phyloP scores from a whole-genome alignment of 1,140 invertebrate genomes.

The Drosophila orosa region DNA sequence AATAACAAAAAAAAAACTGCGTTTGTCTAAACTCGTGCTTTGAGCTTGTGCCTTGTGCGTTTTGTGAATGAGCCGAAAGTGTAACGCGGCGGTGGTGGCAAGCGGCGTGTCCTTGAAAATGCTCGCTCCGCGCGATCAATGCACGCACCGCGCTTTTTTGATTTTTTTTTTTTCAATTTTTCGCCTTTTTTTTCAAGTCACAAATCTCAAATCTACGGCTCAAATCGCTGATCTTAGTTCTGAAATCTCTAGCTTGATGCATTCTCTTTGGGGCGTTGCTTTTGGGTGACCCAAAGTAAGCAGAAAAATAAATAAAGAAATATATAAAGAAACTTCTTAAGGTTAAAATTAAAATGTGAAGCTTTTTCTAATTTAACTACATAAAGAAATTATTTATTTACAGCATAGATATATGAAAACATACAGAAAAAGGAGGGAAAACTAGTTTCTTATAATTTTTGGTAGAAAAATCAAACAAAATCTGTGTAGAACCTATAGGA shows the following conservation, averaged over 20 bases:
- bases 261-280: constrained; percentile 32
- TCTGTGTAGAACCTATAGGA: background rate
- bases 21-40: background rate
- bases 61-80: constrained; percentile 80
- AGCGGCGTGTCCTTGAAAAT: constrained; percentile 74
- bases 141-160: constrained; percentile 29
- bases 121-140: constrained; percentile 36
- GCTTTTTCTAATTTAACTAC: no score
- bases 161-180: background rate
- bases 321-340: background rate
- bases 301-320: background rate
- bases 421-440: no score
- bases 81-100: constrained; percentile 72
- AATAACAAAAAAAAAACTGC: no score
- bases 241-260: constrained; percentile 25
- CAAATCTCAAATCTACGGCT: constrained; percentile 29
- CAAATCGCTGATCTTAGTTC: constrained; percentile 25
- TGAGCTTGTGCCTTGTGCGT: constrained; percentile 8
- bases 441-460: no score
- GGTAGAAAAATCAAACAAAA: no score
- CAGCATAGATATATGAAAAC: no score
- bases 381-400: no score
- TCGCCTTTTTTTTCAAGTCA: background rate
- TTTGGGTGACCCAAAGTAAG: background rate
- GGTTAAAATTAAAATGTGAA: background rate